Evolutionary conservation across 2,888 invertebrate genomes (phyloP).

Genomic region (Ryuthela nishihirai): DNA sequence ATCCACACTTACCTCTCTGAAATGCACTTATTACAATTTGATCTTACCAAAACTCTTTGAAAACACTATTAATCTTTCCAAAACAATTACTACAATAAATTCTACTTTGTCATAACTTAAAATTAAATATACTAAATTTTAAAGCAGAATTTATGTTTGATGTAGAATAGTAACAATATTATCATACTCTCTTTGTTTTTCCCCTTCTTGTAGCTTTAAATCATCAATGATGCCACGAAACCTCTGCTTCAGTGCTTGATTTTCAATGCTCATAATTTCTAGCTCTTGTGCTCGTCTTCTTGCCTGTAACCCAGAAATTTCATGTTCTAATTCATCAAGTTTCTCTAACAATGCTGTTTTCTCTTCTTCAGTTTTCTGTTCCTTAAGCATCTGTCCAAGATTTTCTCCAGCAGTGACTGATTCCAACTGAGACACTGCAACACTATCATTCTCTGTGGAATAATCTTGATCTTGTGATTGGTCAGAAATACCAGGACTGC

Average conservation of each 20-base stretch:
- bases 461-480: conserved; percentile 18
- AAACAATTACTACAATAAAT: no score
- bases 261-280: conserved; percentile 80
- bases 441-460: conserved; percentile 26
- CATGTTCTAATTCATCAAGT: conserved; percentile 66
- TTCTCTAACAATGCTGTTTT: conserved; percentile 53
- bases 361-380: conserved; percentile 32
- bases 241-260: conserved; percentile 71
- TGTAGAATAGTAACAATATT: conserved; percentile 36
- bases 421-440: conserved; percentile 32
- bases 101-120: no score
- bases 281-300: conserved; percentile 72
- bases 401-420: conserved; percentile 25
- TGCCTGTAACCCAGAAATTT: conserved; percentile 71
- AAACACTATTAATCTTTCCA: no score
- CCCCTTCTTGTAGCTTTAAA: conserved; percentile 66
- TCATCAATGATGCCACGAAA: conserved; percentile 77
- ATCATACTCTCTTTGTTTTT: conserved; percentile 44
- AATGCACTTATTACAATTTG: no score
- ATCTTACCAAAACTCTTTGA: no score
- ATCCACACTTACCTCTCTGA: no score
- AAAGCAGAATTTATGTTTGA: conserved; percentile 1
- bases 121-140: no score
- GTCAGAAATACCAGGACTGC: conserved; percentile 8
- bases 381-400: conserved; percentile 21